A percentile compares a stretch with the other conserved stretches of the same genome.
Evolutionary conservation across 2,888 invertebrate genomes (phyloP).

Genomic region (Stenolophus ochropezus): DNA sequence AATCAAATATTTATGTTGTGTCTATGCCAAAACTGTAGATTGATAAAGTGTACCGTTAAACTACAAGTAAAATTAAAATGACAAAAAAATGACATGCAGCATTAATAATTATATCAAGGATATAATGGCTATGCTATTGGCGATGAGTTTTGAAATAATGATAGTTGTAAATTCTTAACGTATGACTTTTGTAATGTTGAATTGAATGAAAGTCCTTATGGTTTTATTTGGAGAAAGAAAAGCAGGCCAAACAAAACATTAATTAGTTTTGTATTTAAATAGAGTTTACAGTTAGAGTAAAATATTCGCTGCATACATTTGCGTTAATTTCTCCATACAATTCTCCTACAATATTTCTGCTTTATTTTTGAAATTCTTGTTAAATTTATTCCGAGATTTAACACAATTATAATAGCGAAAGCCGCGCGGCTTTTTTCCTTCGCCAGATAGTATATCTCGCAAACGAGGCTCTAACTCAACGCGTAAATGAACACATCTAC

Average conservation of each 20-base stretch:
- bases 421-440: conserved; percentile 5
- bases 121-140: too few relatives aligned
- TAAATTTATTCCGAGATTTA: background rate
- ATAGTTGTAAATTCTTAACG: too few relatives aligned
- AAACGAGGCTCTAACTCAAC: conserved; percentile 20
- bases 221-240: background rate
- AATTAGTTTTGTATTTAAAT: background rate
- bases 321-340: background rate
- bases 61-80: too few relatives aligned
- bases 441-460: background rate
- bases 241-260: background rate
- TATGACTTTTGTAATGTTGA: too few relatives aligned
- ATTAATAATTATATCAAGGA: too few relatives aligned
- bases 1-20: too few relatives aligned
- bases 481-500: conserved; percentile 31
- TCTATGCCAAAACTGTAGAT: too few relatives aligned
- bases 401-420: conserved; percentile 34
- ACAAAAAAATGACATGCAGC: too few relatives aligned
- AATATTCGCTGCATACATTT: background rate
- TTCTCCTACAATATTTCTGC: background rate
- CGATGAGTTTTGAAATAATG: too few relatives aligned
- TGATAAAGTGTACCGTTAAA: too few relatives aligned
- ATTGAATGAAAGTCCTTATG: too few relatives aligned
- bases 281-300: background rate
- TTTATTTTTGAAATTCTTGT: background rate